Evolutionary conservation across 2,888 invertebrate species (phyloP), one percentile per base, ranked within the genome.

Genomic region (Drosophila lutescens): DNA sequence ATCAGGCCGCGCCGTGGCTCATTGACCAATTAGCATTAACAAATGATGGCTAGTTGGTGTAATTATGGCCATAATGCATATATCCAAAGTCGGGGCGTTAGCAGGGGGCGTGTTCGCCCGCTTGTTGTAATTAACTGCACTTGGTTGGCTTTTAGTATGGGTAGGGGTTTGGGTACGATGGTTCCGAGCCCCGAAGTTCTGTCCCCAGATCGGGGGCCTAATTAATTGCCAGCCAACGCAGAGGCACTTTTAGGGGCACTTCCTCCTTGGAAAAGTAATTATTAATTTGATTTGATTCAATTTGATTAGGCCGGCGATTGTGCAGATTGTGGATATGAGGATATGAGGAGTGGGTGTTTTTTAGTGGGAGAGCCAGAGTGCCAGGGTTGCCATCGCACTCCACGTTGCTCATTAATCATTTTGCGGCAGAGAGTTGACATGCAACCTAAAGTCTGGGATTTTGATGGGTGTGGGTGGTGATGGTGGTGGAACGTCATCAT

Each of bases 201-300:
- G 47, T 41, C 26, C 38, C 49, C 59, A 34, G 59, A 46, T 56
- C 32, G 58, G 36, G 40, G 20, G 49, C 56, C 66, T 76, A 86
- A 86, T 83, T 86, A 83, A 83, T 86, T 79, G 85, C 71, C 73
- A 60, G 44, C 66, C 74, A 76, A 70, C 76, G 61, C 56, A 38
- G 32, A 26, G 47, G 15, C 53, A 41, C 55, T 58, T 50, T 51
- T 51, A 6, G 58, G 36, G 69, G 65, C 74, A 74, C 77, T 80
- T 80, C 86, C 78, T 71, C 71, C 75, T 86, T 76, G 66, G 65
- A 86, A 86, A 88, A 78, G 88, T 88, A 88, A 88, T 85, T 85
- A 85, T 78, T 85, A 86, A 85, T 85, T 85, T 88, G 88, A 85
- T 85, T 88, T 85, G 88, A 88, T 88, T 86, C 84, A 86, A 86